These are phyloP conservation scores for Odocoileus hemionus DNA, from an alignment of 2,113 vertebrate species.

Conservation along the genomic window DNA sequence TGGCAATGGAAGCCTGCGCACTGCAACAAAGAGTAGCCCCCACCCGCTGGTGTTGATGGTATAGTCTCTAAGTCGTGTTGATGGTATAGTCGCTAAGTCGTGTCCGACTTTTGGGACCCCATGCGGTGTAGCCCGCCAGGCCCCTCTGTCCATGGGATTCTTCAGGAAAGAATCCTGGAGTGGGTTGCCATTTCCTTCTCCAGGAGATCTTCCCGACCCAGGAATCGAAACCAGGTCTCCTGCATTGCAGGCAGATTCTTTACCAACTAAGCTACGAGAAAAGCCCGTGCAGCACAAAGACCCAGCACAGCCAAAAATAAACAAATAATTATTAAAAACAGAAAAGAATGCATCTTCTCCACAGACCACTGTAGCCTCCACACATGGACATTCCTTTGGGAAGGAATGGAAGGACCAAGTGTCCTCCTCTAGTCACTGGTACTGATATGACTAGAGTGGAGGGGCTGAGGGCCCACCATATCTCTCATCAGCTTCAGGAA, in stretches of 20 bases:
- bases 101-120: not conserved
- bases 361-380: not conserved
- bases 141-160: not conserved
- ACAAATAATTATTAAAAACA: not conserved
- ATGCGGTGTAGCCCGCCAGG: rapidly evolving
- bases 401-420: not conserved
- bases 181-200: not conserved
- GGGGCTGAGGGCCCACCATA: not conserved
- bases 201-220: not conserved
- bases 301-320: not conserved
- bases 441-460: not conserved
- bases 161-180: not conserved
- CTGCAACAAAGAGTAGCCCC: not conserved
- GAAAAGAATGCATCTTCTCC: not conserved
- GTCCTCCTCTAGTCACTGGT: not conserved
- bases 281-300: rapidly evolving
- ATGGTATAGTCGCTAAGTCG: too few relatives aligned
- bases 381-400: not conserved
- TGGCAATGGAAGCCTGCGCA: rapidly evolving
- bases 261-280: not conserved
- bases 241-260: not conserved
- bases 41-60: not conserved
- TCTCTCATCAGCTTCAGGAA: not conserved
- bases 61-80: not conserved
- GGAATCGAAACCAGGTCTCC: not conserved